Evolutionary conservation across 2,797 vertebrate genomes (phyloP).

Genomic region (Antennarius maculatus): DNA sequence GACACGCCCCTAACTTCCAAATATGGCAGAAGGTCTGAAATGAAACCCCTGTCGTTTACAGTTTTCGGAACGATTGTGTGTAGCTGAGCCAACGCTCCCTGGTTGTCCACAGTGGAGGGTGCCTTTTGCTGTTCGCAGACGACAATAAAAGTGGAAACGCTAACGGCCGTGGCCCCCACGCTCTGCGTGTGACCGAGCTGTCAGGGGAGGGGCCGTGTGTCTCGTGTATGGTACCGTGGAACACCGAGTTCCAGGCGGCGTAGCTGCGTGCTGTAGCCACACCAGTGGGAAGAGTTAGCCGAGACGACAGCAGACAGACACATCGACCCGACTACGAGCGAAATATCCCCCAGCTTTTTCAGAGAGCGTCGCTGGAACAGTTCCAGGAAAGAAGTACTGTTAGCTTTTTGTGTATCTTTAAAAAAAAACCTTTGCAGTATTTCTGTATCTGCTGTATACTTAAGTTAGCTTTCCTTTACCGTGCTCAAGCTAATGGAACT

Average conservation of each 20-base stretch:
- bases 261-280: conserved; percentile 1
- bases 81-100: too few relatives aligned
- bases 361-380: not conserved
- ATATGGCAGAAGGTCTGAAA: conserved; percentile 37
- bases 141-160: not conserved
- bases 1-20: conserved; percentile 54
- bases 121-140: accelerated
- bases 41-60: not conserved
- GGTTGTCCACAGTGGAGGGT: accelerated
- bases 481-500: not conserved
- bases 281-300: not conserved
- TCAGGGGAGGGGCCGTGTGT: conserved; percentile 59
- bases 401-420: not conserved
- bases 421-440: not conserved
- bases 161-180: conserved; percentile 25
- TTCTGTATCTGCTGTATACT: not conserved
- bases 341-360: not conserved
- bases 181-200: conserved; percentile 59
- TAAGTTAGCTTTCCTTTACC: conserved; percentile 1
- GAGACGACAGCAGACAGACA: not conserved
- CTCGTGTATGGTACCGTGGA: conserved; percentile 78
- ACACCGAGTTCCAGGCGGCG: conserved; percentile 37
- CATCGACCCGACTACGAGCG: not conserved
- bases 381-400: conserved; percentile 14
- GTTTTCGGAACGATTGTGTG: not conserved